Evolutionary conservation across 2,888 invertebrate genomes (phyloP).

Genomic region (Netelia fuscicornis): DNA sequence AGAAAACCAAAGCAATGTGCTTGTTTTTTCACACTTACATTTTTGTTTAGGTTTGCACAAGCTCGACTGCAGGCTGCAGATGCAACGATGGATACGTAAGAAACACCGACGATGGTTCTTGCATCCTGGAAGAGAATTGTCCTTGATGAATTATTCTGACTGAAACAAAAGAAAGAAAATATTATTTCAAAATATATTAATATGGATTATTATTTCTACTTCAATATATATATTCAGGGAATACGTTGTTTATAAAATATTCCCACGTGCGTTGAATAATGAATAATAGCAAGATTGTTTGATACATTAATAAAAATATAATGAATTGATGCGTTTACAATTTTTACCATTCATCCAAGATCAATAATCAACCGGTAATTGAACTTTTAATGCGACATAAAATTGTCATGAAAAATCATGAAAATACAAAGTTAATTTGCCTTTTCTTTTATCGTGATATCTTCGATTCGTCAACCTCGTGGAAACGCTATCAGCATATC

Average conservation of each 20-base stretch:
- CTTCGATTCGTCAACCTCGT: too few species aligned
- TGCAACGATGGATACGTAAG: constrained; percentile 25
- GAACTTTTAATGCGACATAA: too few species aligned
- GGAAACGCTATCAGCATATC: neutral
- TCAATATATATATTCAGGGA: neutral
- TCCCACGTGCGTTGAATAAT: neutral
- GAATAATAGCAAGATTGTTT: neutral
- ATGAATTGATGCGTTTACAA: neutral
- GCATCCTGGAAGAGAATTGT: constrained; percentile 8
- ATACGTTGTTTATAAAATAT: neutral
- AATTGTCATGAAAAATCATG: too few species aligned
- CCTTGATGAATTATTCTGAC: neutral
- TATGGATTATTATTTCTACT: neutral
- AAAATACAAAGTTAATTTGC: too few species aligned
- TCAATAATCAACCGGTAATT: too few species aligned
- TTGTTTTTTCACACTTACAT: neutral
- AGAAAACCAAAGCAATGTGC: too few species aligned
- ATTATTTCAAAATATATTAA: neutral
- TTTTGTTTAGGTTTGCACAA: constrained; percentile 15
- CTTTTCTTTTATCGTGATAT: too few species aligned
- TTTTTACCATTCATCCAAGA: too few species aligned
- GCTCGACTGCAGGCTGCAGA: constrained; percentile 21
- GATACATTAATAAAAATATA: neutral
- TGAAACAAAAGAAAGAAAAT: neutral
- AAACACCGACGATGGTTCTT: neutral